Evolutionary conservation across 1,140 invertebrate genomes (phyloP).

Genomic region (Carposina sasakii): DNA sequence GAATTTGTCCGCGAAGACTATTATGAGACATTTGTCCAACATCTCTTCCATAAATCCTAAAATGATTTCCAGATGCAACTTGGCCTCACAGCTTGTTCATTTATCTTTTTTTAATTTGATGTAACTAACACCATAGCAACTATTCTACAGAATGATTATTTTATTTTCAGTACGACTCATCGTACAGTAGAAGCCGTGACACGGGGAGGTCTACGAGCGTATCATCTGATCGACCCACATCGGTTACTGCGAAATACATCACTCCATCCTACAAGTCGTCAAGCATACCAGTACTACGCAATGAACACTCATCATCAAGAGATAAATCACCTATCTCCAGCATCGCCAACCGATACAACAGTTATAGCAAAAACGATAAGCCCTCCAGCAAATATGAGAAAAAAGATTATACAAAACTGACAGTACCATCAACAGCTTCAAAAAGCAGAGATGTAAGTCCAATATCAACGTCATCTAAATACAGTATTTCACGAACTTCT

Average conservation of each 20-base stretch:
- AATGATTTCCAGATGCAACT: no score
- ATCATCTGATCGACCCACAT: conserved; percentile 43
- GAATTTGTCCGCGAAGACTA: no score
- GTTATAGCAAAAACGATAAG: conserved; percentile 21
- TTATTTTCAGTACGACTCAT: conserved; percentile 54
- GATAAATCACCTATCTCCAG: conserved; percentile 57
- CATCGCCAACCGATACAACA: conserved; percentile 53
- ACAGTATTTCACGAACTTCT: conserved; percentile 44
- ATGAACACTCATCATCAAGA: conserved; percentile 37
- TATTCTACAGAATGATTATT: no score
- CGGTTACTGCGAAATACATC: conserved; percentile 57
- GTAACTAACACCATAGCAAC: no score
- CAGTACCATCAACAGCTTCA: conserved; percentile 35
- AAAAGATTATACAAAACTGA: conserved; percentile 51
- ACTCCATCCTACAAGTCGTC: conserved; percentile 58
- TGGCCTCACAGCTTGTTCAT: no score
- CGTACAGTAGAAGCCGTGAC: conserved; percentile 50
- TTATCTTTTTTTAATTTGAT: no score
- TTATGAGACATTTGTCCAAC: no score
- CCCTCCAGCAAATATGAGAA: conserved; percentile 50
- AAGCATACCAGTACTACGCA: conserved; percentile 50
- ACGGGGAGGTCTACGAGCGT: conserved; percentile 30
- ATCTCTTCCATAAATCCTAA: no score
- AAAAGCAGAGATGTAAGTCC: conserved; percentile 61
- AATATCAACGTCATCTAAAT: conserved; percentile 53